Conservation (phyloP, 2,888 invertebrate genomes). For the Ecliptopera silaceata region DNA sequence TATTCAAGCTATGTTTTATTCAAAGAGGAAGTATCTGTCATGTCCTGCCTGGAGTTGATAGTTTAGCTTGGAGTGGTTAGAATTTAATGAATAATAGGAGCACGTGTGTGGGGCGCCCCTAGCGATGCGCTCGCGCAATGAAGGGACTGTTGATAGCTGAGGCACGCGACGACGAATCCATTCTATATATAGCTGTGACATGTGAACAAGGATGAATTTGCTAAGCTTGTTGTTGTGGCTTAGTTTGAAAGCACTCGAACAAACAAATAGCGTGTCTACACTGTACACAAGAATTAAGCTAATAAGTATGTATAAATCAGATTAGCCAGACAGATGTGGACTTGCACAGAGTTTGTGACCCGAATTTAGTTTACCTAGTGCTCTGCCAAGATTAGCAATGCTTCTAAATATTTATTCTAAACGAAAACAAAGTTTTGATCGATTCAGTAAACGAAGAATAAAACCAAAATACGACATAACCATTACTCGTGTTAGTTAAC, state of each 20-base stretch:
- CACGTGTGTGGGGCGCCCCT: conserved; percentile 70
- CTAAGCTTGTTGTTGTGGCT: conserved; percentile 21
- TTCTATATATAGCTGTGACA: conserved; percentile 60
- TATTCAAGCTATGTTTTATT: conserved; percentile 9
- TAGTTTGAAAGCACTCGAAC: conserved; percentile 8
- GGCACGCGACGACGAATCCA: conserved; percentile 62
- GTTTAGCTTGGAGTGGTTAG: conserved; percentile 59
- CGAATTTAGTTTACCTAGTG: conserved; percentile 58
- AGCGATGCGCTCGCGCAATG: conserved; percentile 62
- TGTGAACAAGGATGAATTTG: conserved; percentile 35
- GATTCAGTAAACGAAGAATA: too few relatives aligned
- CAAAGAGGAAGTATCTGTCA: conserved; percentile 22
- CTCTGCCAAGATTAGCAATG: conserved; percentile 65
- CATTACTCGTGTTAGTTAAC: too few relatives aligned
- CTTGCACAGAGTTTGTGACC: conserved; percentile 61
- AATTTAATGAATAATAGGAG: conserved; percentile 61
- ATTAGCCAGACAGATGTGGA: conserved; percentile 43
- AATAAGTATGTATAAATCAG: conserved; percentile 7
- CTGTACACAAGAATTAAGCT: not conserved
- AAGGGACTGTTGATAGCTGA: conserved; percentile 47
- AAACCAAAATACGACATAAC: too few relatives aligned
- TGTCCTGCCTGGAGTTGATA: conserved; percentile 34
- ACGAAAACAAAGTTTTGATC: too few relatives aligned
- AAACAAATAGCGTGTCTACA: not conserved
- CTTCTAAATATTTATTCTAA: conserved; percentile 38